Evolutionary conservation across 2,797 vertebrate species (phyloP), one percentile per base, ranked within the genome.

Genomic region (Syndactyla subalaris): DNA sequence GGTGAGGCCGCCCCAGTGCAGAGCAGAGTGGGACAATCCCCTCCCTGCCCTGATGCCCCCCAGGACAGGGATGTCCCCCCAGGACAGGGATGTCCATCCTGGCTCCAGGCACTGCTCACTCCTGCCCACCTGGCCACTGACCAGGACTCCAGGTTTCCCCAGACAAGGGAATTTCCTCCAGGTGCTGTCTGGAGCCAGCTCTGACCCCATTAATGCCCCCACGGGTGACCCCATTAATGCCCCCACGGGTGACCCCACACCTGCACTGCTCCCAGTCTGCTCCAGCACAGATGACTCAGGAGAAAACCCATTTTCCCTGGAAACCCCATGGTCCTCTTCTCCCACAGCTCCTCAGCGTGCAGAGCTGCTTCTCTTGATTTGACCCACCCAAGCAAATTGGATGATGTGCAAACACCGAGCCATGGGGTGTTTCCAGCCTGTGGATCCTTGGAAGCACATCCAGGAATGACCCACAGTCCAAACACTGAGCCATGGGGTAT

Each of bases 291-390:
- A 11, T 32, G 18, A 12, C 3, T 20, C 12, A 26, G 43, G 41
- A 62, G n/a, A 57, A 78, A 46, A 48, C 15, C 0, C 7, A 10
- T 45, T 30, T 81, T 57, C 36, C 36, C 41, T 14, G 6, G 16
- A 46, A 68, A 34, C 21, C 8, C 23, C 9, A 6, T 1, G 16
- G 19, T 8, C 15, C 24, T n/a, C 21, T 10, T 43, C 49, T 52
- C 70, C 61, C 71, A 32, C 2, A 27, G 48, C 71, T 77, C 58
- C 1, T 1, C 1, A 1, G 27, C 20, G 11, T 1, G 10, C 38
- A 52, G 51, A 48, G 24, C 3, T 48, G 52, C 4, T 32, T 24
- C 4, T 36, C 85, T 48, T 26, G 9, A 27, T 39, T 45, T 89
- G 77, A 72, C 43, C 26, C 45, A 54, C 32, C 17, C 12, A n/a